These are phyloP conservation scores for Dryobota labecula DNA, from an alignment of 2,888 invertebrate genomes.

Conservation along the genomic window DNA sequence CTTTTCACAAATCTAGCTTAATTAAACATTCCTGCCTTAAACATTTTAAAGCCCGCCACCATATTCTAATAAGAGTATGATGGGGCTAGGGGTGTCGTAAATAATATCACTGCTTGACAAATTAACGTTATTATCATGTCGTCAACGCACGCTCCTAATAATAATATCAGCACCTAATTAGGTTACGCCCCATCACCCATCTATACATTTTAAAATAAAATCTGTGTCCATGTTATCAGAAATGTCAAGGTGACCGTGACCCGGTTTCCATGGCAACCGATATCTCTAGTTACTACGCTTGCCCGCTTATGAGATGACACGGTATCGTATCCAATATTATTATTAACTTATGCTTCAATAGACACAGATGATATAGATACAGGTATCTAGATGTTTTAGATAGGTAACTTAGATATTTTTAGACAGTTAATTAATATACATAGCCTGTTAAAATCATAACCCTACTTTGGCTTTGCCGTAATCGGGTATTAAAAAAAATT, in stretches of 20 bases:
- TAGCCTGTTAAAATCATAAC: no score
- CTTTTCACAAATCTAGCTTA: not conserved
- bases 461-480: no score
- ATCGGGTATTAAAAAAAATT: no score
- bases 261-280: conserved; percentile 68
- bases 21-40: not conserved
- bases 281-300: conserved; percentile 37
- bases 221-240: conserved; percentile 38
- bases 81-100: not conserved
- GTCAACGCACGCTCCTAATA: conserved; percentile 17
- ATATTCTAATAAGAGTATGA: not conserved
- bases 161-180: conserved; percentile 33
- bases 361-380: no score
- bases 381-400: no score
- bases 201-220: conserved; percentile 45
- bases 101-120: conserved; percentile 12
- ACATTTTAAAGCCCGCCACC: not conserved
- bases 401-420: no score
- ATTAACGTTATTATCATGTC: not conserved
- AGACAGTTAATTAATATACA: no score
- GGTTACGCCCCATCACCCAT: conserved; percentile 11
- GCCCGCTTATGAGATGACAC: conserved; percentile 24
- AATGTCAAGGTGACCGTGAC: conserved; percentile 68
- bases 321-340: conserved; percentile 25
- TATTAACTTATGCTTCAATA: not conserved